Evolutionary conservation across 2,888 invertebrate species (phyloP).

Genomic region (Orchesellides sinensis): DNA sequence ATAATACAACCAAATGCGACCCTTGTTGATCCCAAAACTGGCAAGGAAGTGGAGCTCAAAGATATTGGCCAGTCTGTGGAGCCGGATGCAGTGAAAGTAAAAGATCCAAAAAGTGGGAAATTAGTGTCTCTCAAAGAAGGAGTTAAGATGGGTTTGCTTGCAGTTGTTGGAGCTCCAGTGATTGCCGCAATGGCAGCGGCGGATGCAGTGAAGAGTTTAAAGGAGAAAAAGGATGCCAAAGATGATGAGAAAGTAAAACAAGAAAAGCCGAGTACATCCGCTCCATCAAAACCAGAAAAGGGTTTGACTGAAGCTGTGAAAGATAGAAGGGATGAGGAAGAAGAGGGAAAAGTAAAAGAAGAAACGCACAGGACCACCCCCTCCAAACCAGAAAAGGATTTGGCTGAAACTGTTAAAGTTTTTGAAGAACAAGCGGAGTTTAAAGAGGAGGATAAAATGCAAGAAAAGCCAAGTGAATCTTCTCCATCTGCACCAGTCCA

Average conservation of each 20-base stretch:
- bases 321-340: neutral
- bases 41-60: conserved; percentile 84
- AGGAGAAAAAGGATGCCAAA: neutral
- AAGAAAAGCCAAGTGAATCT: neutral
- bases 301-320: neutral
- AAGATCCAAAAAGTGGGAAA: conserved; percentile 78
- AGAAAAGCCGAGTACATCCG: neutral
- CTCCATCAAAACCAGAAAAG: neutral
- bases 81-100: conserved; percentile 75
- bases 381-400: neutral
- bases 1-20: neutral
- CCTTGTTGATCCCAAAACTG: conserved; percentile 82
- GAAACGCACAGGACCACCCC: too few relatives aligned
- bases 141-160: conserved; percentile 91
- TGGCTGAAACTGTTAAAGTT: neutral
- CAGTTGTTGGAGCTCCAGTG: conserved; percentile 92
- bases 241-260: neutral
- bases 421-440: neutral
- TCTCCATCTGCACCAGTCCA: neutral
- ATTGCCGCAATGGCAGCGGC: conserved; percentile 91
- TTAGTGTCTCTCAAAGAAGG: conserved; percentile 83
- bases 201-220: conserved; percentile 82
- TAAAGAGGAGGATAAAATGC: neutral
- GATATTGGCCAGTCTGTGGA: conserved; percentile 80
- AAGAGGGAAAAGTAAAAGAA: too few relatives aligned